Percentiles rank a stretch among this genome's conserved stretches.
These are phyloP conservation scores for Druon quercuslanigerum DNA, from an alignment of 1,140 invertebrate species.

Conservation along the genomic window DNA sequence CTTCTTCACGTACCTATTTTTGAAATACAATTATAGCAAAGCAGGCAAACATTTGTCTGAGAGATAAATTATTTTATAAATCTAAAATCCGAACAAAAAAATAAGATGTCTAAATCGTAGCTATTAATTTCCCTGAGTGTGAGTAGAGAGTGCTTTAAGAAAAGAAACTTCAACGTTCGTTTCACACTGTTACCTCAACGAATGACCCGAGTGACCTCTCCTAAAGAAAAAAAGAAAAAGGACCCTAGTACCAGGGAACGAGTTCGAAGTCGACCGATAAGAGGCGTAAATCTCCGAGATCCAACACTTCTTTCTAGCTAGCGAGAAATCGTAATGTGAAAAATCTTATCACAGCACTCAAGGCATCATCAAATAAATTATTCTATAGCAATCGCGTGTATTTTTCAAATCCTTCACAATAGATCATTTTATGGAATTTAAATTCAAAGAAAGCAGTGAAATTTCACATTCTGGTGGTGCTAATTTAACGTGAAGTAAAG, in stretches of 20 bases:
- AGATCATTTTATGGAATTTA: too few relatives aligned
- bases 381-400: too few relatives aligned
- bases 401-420: too few relatives aligned
- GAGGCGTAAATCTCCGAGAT: conserved; percentile 9
- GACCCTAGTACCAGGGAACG: conserved; percentile 4
- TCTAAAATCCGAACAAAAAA: neutral
- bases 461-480: too few relatives aligned
- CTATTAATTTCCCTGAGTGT: neutral
- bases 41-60: too few relatives aligned
- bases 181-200: conserved; percentile 7
- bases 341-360: too few relatives aligned
- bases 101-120: conserved; percentile 7
- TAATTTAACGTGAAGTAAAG: neutral
- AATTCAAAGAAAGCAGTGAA: too few relatives aligned
- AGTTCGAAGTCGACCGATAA: conserved; percentile 28
- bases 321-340: conserved; percentile 17
- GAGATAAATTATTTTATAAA: neutral
- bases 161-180: conserved; percentile 5
- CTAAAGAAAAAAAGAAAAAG: neutral
- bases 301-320: neutral
- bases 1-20: too few relatives aligned
- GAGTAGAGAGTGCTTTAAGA: neutral
- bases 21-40: too few relatives aligned
- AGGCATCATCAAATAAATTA: too few relatives aligned
- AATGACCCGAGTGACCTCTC: conserved; percentile 11